phyloP scores from a whole-genome alignment of 2,888 invertebrate genomes.

The Dryobota labecula region DNA sequence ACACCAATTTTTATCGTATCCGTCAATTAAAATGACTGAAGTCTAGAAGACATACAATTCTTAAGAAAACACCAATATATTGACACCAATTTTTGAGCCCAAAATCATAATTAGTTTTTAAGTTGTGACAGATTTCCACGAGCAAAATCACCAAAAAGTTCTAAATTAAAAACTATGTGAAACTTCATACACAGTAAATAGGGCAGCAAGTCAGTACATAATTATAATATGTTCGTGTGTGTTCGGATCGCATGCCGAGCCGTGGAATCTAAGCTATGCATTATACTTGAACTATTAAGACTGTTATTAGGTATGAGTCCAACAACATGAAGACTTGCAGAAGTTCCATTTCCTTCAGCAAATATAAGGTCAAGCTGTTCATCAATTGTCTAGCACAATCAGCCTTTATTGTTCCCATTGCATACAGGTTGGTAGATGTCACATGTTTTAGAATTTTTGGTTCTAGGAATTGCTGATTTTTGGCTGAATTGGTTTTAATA shows the following conservation, averaged over 20 bases:
- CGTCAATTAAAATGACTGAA: too few relatives aligned
- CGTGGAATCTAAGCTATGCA: constrained; percentile 53
- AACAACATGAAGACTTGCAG: constrained; percentile 9
- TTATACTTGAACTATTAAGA: constrained; percentile 62
- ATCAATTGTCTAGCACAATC: too few relatives aligned
- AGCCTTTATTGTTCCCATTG: too few relatives aligned
- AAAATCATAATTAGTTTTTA: background rate
- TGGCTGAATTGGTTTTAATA: too few relatives aligned
- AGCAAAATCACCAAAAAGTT: background rate
- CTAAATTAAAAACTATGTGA: background rate
- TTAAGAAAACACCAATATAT: too few relatives aligned
- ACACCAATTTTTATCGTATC: too few relatives aligned
- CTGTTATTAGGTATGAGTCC: constrained; percentile 27
- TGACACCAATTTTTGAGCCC: background rate
- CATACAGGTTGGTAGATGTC: too few relatives aligned
- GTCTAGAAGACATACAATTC: too few relatives aligned
- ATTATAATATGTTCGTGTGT: constrained; percentile 52
- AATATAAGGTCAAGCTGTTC: background rate
- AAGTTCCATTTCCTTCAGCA: constrained; percentile 19
- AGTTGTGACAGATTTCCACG: too few relatives aligned
- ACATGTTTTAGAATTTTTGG: too few relatives aligned
- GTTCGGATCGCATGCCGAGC: constrained; percentile 50
- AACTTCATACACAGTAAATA: constrained; percentile 38
- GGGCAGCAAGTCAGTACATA: constrained; percentile 45
- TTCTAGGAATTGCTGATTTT: too few relatives aligned